Evolutionary conservation across 2,113 vertebrate genomes (phyloP), one percentile per base, ranked within the genome.

Genomic region (Halichoerus grypus): DNA sequence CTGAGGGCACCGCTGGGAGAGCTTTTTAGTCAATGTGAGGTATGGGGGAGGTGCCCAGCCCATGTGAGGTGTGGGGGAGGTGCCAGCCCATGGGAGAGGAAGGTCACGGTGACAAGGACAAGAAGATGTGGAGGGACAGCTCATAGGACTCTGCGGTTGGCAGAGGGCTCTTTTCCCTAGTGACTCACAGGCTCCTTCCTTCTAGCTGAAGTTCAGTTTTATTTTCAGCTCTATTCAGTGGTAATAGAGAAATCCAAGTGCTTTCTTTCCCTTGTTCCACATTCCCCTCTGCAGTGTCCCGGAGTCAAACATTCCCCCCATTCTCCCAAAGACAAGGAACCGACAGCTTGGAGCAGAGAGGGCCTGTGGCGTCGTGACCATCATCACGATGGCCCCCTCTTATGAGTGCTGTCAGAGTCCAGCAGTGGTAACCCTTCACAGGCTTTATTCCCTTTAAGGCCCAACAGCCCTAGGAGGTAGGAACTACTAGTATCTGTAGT

Each of bases 141-240:
- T 77, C 63, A 1, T 31, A 51, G 85, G 69, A 39, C 7, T 12
- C 46, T 0, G 94, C 1, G 31, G 28, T 71, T 95, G 88, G 81
- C 39, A n/a, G 69, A 91, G 94, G 74, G 14, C 31, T 42, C 83
- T 74, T 87, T 61, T 80, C 59, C 67, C 36, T 11, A 49, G 71
- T 96, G 95, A 97, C 97, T 96, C 96, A 95, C 76, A 84, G 0
- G 21, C n/a, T 82, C 24, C 39, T 94, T 93, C 49, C 42, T 83
- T 88, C 91, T 69, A 74, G 97, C 96, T 95, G 94, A 95, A 81
- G 97, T 93, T 94, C 91, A 55, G 94, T 90, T 97, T 98, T 97
- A 98, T 97, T 98, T 98, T 97, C 65, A 49, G 94, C 90, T 94
- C 57, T 80, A 88, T 93, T 93, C 96, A 97, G 96, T 55, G 90